These are phyloP conservation scores for Gari tellinella DNA, from an alignment of 2,888 invertebrate species.

Conservation along the genomic window DNA sequence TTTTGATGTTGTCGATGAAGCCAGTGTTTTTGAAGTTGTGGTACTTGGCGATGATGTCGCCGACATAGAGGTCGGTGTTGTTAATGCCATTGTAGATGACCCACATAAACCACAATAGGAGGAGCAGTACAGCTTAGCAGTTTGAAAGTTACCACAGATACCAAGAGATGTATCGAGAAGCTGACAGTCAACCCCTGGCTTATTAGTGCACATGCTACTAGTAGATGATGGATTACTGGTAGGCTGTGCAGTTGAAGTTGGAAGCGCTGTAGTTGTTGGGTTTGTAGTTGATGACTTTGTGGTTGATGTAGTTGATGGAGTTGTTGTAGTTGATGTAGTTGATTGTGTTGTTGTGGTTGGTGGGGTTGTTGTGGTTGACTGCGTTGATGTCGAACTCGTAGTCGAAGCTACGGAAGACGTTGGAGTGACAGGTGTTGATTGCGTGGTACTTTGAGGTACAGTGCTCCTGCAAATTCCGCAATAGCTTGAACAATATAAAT, in stretches of 20 bases:
- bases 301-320: not conserved
- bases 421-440: not conserved
- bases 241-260: not conserved
- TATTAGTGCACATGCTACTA: slow-evolving; percentile 10
- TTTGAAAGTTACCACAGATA: slow-evolving; percentile 7
- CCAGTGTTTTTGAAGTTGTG: not conserved
- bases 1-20: not conserved
- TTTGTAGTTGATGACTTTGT: not conserved
- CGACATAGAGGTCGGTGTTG: slow-evolving; percentile 1
- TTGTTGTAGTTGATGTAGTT: not conserved
- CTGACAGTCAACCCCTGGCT: slow-evolving; percentile 24
- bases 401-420: not conserved
- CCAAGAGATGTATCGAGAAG: slow-evolving; percentile 8
- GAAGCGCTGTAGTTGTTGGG: not conserved
- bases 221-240: not conserved
- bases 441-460: not conserved
- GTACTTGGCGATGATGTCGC: slow-evolving; percentile 6
- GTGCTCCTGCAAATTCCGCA: slow-evolving; percentile 23
- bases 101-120: slow-evolving; percentile 28
- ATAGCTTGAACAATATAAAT: slow-evolving; percentile 20
- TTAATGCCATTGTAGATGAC: slow-evolving; percentile 6
- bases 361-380: not conserved
- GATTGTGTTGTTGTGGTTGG: not conserved
- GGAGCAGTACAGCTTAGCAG: slow-evolving; percentile 21
- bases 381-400: not conserved